phyloP scores from a whole-genome alignment of 2,888 invertebrate genomes.

The Drosophila tripunctata region DNA sequence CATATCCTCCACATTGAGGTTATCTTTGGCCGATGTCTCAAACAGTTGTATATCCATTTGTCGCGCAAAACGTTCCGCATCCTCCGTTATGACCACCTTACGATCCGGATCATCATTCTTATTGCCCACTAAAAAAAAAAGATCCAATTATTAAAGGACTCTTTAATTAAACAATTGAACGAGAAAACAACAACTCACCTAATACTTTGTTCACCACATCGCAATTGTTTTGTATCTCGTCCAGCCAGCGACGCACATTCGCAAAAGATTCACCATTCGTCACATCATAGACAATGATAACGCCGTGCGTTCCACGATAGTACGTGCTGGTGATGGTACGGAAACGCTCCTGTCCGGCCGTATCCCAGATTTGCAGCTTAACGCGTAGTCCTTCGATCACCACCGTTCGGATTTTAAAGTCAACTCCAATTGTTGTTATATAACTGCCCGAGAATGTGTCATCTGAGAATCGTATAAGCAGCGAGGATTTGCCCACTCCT shows the following conservation, averaged over 20 bases:
- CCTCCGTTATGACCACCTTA: slow-evolving; percentile 98
- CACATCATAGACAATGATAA: slow-evolving; percentile 99
- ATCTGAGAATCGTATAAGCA: slow-evolving; percentile 98
- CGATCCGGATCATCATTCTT: slow-evolving; percentile 97
- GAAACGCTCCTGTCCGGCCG: slow-evolving; percentile 98
- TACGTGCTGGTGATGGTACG: slow-evolving; percentile 99
- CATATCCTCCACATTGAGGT: slow-evolving; percentile 99
- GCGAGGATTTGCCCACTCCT: slow-evolving; percentile 99
- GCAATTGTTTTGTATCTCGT: slow-evolving; percentile 99
- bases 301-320: slow-evolving; percentile 99
- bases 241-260: slow-evolving; percentile 99
- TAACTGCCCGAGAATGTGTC: slow-evolving; percentile 99
- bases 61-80: slow-evolving; percentile 98
- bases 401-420: slow-evolving; percentile 99
- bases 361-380: slow-evolving; percentile 99
- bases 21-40: slow-evolving; percentile 99
- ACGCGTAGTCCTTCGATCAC: slow-evolving; percentile 95
- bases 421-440: slow-evolving; percentile 99
- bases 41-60: slow-evolving; percentile 99
- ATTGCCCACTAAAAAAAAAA: slow-evolving; percentile 91
- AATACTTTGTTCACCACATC: slow-evolving; percentile 99
- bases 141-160: too few species aligned
- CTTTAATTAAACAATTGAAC: too few species aligned
- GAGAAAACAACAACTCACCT: too few species aligned
- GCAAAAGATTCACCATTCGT: slow-evolving; percentile 99